phyloP scores from a whole-genome alignment of 2,888 invertebrate species.

The Drosophila putrida region DNA sequence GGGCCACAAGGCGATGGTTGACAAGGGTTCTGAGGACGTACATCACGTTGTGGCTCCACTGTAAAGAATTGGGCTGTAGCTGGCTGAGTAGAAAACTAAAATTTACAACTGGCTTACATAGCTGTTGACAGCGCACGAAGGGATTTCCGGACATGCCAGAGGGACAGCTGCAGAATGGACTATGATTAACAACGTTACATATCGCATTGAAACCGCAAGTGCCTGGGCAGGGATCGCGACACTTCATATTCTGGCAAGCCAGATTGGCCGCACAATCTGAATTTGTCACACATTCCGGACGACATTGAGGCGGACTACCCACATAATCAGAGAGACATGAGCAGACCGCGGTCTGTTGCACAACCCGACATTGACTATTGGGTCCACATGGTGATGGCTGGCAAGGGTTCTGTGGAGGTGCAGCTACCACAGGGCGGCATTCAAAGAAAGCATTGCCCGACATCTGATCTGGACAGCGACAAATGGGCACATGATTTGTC shows the following conservation, averaged over 20 bases:
- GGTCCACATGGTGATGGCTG: constrained; percentile 91
- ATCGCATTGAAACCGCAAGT: constrained; percentile 90
- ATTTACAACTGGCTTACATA: constrained; percentile 72
- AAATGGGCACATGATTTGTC: constrained; percentile 91
- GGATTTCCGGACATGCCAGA: constrained; percentile 90
- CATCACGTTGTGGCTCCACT: constrained; percentile 72
- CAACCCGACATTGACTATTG: constrained; percentile 89
- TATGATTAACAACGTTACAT: constrained; percentile 91
- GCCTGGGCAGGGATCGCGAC: constrained; percentile 91
- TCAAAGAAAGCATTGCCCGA: constrained; percentile 92
- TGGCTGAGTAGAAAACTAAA: background rate
- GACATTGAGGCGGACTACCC: constrained; percentile 90
- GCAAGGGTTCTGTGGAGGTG: constrained; percentile 87
- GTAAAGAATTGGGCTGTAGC: constrained; percentile 34
- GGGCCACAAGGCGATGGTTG: constrained; percentile 90
- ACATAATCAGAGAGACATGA: constrained; percentile 88
- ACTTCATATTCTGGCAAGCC: constrained; percentile 91
- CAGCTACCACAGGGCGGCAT: constrained; percentile 86
- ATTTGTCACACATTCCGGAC: constrained; percentile 90
- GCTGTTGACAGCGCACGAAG: constrained; percentile 87
- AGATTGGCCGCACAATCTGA: constrained; percentile 89
- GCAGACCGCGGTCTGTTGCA: constrained; percentile 89
- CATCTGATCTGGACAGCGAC: constrained; percentile 90
- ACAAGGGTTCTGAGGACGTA: constrained; percentile 86
- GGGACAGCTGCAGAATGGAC: constrained; percentile 90